Conservation (phyloP, 2,888 invertebrate species). For the Clepsis dumicolana region DNA sequence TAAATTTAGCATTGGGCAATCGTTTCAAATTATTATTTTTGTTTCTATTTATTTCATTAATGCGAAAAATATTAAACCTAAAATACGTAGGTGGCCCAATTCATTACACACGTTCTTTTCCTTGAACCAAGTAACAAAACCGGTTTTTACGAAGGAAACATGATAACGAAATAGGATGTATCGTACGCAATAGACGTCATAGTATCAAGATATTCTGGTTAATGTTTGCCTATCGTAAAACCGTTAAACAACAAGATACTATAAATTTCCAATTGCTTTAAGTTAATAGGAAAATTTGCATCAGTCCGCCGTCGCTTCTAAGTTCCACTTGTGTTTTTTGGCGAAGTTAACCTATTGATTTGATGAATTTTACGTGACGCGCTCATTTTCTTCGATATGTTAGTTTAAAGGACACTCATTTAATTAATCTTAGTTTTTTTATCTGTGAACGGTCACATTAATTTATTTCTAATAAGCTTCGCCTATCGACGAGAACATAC, state of each 20-base stretch:
- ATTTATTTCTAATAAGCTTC: conserved; percentile 2
- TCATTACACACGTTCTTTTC: neutral
- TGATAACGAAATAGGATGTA: conserved; percentile 15
- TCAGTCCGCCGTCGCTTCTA: no score
- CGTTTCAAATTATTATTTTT: no score
- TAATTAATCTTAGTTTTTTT: neutral
- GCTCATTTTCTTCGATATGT: no score
- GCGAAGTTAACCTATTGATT: no score
- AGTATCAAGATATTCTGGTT: conserved; percentile 18
- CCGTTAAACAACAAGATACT: neutral
- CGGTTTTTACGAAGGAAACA: conserved; percentile 12
- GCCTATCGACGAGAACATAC: neutral
- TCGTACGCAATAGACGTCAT: conserved; percentile 31
- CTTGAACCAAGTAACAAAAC: neutral
- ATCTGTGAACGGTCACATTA: neutral
- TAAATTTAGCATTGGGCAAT: no score
- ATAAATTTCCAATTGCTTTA: no score
- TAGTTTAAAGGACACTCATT: neutral
- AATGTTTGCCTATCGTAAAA: conserved; percentile 3
- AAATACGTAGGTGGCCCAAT: neutral
- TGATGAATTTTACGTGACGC: no score
- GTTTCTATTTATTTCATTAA: no score
- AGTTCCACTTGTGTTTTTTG: no score
- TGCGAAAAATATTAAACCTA: no score
- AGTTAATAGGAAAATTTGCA: no score